Base-by-base conservation (phyloP, 2,113 vertebrate genomes). In the Sinocyclocheilus rhinocerous region DNA sequence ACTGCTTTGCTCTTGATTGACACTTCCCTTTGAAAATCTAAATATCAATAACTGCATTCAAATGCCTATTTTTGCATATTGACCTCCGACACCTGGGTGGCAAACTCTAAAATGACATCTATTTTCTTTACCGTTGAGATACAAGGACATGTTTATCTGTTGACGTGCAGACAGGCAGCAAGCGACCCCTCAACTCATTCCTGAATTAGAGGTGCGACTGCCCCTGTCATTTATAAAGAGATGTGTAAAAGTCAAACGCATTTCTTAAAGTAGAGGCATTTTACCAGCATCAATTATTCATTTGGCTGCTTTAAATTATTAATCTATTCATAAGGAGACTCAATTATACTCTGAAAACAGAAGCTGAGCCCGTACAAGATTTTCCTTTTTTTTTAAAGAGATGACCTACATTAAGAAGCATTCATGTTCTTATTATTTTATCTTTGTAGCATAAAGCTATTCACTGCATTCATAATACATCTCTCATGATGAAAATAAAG, bases 271-370 rank as follows among this genome's bases (percentile, higher is more conserved):
- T 79, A 48, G 70, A 11, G 36, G 55, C 85, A 55, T 88, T 88
- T 89, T 87, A 81, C 50, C 61, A 70, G 57, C 69, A 87, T 87
- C 85, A 81, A 89, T 89, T 87, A 89, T 87, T 89, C 77, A 89
- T 59, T 83, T 26, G 6, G 10, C 36, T 26, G 42, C 24, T 15
- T 65, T 89, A 52, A 89, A 89, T 87, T 89, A 89, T 89, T 89
- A 67, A 89, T 87, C 76, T 45, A 87, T 63, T 89, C 85, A 89
- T 87, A 89, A 84, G 76, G 59, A 89, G 82, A 67, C 82, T 79
- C 85, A 89, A 89, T 89, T 89, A 89, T 76, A 83, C 88, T 89
- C 57, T 81, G 83, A 87, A 89, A 89, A 89, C 85, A 89, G 85
- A 84, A 79, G 72, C 57, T 4, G n/a, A 33, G 75, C 24, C 81